Evolutionary conservation across 92 coral and sea anemone genomes (phyloP).

Genomic region (Siderastrea siderea): DNA sequence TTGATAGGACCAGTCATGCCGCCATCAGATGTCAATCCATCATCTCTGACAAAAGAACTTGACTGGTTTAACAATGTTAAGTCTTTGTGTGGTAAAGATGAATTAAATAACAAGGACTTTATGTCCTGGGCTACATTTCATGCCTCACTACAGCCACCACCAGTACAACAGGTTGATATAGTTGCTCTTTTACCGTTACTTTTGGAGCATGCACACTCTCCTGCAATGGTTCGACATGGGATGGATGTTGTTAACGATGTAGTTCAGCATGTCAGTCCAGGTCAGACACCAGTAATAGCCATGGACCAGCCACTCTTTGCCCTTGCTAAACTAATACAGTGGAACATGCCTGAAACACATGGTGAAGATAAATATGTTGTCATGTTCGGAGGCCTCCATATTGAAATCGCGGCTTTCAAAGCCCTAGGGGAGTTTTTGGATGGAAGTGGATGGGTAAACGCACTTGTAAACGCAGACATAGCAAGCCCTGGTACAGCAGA

Average conservation of each 20-base stretch:
- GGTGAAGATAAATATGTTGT: slow-evolving; percentile 51
- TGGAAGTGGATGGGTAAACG: slow-evolving; percentile 64
- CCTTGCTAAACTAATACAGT: slow-evolving; percentile 58
- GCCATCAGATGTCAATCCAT: neutral
- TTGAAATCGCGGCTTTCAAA: slow-evolving; percentile 63
- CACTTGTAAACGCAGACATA: slow-evolving; percentile 49
- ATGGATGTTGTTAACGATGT: slow-evolving; percentile 53
- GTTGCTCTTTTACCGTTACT: slow-evolving; percentile 37
- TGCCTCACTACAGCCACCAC: slow-evolving; percentile 53
- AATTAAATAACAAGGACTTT: slow-evolving; percentile 41
- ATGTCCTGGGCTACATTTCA: slow-evolving; percentile 76
- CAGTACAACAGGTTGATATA: slow-evolving; percentile 28
- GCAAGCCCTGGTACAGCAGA: slow-evolving; percentile 63
- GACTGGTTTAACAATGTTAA: slow-evolving; percentile 66
- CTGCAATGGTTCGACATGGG: slow-evolving; percentile 54
- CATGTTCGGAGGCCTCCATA: slow-evolving; percentile 67
- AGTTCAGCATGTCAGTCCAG: slow-evolving; percentile 55
- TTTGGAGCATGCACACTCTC: slow-evolving; percentile 22
- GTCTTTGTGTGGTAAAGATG: slow-evolving; percentile 41
- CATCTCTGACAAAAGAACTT: slow-evolving; percentile 3
- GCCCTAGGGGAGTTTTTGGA: slow-evolving; percentile 55
- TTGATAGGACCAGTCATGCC: slow-evolving; percentile 50
- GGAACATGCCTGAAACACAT: slow-evolving; percentile 54
- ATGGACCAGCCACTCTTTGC: slow-evolving; percentile 63
- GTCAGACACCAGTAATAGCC: slow-evolving; percentile 57